A percentile compares a stretch with the other conserved stretches of the same genome.
phyloP scores from a whole-genome alignment of 2,888 invertebrate species.

The Antheraea yamamai region DNA sequence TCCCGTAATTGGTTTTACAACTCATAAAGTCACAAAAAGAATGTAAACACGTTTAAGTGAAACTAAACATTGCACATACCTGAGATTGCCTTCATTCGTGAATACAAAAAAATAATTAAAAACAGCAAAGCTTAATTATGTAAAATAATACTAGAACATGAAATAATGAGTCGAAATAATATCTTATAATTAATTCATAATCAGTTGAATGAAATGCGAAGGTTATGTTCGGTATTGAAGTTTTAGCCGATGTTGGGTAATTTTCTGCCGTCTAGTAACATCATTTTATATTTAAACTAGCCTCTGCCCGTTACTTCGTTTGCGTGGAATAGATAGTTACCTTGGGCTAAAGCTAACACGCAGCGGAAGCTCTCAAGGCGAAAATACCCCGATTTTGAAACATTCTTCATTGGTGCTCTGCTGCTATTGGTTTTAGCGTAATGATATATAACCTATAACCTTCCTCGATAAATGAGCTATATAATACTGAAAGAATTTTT shows the following conservation, averaged over 20 bases:
- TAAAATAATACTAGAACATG: background rate
- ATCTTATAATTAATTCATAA: background rate
- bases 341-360: too few relatives aligned
- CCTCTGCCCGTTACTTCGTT: too few relatives aligned
- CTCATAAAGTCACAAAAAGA: slow-evolving; percentile 9
- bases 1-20: slow-evolving; percentile 10
- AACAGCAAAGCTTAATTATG: background rate
- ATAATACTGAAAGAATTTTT: too few relatives aligned
- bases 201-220: background rate
- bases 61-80: background rate
- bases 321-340: too few relatives aligned
- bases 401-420: too few relatives aligned
- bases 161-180: background rate
- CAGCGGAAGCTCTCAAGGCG: too few relatives aligned
- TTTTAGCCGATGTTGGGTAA: background rate
- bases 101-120: background rate
- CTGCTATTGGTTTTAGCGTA: too few relatives aligned
- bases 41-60: background rate
- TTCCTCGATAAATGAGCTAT: too few relatives aligned
- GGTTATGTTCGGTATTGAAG: background rate
- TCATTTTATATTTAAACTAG: background rate
- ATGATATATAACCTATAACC: too few relatives aligned
- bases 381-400: too few relatives aligned
- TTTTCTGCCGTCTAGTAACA: background rate
- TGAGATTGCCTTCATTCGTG: background rate